These are phyloP conservation scores for Rattus rattus DNA, from an alignment of 2,113 vertebrate genomes.

Conservation along the genomic window DNA sequence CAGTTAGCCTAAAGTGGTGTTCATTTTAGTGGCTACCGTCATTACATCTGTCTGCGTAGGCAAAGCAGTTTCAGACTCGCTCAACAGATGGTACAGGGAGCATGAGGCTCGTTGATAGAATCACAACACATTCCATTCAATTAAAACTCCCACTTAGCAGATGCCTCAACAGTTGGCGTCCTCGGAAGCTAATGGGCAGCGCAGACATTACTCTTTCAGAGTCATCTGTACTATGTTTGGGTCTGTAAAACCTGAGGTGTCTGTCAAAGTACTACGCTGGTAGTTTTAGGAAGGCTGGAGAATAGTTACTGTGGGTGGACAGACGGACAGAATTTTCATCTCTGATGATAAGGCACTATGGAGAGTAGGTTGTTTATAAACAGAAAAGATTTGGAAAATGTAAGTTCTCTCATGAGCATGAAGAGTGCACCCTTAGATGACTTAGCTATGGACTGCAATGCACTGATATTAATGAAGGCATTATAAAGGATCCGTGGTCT, in stretches of 20 bases:
- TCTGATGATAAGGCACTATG: neutral
- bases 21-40: neutral
- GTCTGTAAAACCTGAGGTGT: slow-evolving; percentile 35
- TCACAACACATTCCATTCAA: slow-evolving; percentile 70
- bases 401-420: slow-evolving; percentile 25
- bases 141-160: slow-evolving; percentile 71
- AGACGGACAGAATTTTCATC: neutral
- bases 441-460: slow-evolving; percentile 17
- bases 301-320: neutral
- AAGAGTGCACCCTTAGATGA: neutral
- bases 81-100: slow-evolving; percentile 62
- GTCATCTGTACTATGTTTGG: slow-evolving; percentile 22
- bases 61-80: slow-evolving; percentile 41
- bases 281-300: neutral
- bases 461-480: slow-evolving; percentile 42
- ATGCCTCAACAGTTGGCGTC: slow-evolving; percentile 68
- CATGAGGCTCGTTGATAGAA: slow-evolving; percentile 53
- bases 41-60: slow-evolving; percentile 23
- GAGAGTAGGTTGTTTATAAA: neutral
- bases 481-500: slow-evolving; percentile 2
- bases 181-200: slow-evolving; percentile 54
- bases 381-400: slow-evolving; percentile 10
- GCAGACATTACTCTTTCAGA: slow-evolving; percentile 1
- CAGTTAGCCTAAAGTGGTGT: slow-evolving; percentile 37
- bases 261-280: neutral